Evolutionary conservation across 1,140 invertebrate species (phyloP).

Genomic region (Neodiprion pinetum): DNA sequence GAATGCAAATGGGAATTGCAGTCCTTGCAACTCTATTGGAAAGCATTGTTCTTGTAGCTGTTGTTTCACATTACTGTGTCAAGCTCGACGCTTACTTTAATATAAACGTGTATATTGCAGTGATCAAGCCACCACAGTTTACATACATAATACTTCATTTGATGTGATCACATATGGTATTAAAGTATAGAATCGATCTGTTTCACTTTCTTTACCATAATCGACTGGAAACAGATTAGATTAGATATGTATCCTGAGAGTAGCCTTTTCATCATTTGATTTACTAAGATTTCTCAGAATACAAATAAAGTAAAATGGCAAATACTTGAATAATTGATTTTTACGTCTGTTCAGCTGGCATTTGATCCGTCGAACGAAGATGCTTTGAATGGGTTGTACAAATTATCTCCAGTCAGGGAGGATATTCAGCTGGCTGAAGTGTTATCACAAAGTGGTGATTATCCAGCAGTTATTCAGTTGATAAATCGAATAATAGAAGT

Average conservation of each 20-base stretch:
- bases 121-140: no score
- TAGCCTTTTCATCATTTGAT: not conserved
- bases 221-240: not conserved
- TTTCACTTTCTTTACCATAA: conserved; percentile 12
- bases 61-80: no score
- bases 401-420: conserved; percentile 71
- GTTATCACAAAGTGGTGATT: conserved; percentile 72
- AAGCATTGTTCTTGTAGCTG: no score
- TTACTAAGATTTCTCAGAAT: not conserved
- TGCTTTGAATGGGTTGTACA: conserved; percentile 70
- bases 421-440: conserved; percentile 73
- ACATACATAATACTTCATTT: no score
- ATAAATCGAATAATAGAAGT: conserved; percentile 81
- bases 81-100: no score
- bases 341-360: conserved; percentile 66
- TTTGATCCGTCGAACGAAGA: conserved; percentile 81
- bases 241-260: conserved; percentile 15
- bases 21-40: no score
- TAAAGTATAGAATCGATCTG: no score
- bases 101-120: no score
- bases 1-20: no score
- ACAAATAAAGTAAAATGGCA: not conserved
- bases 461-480: conserved; percentile 72
- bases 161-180: no score
- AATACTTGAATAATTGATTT: conserved; percentile 25